These are phyloP conservation scores for Dasypus novemcinctus DNA, from an alignment of 2,113 vertebrate species.

Conservation along the genomic window DNA sequence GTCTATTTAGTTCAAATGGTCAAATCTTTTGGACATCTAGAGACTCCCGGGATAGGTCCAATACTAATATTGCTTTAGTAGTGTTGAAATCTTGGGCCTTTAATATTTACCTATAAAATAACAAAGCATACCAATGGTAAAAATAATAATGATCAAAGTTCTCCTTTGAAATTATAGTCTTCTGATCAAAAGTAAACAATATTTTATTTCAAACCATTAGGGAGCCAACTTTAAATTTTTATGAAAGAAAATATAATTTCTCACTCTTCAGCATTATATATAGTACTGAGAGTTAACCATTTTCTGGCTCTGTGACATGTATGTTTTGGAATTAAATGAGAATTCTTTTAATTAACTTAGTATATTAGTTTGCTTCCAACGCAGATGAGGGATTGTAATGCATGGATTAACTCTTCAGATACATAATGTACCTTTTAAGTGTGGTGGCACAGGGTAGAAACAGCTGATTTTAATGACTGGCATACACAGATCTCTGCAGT, in stretches of 20 bases:
- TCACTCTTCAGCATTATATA: background rate
- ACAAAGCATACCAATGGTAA: background rate
- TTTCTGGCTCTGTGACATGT: background rate
- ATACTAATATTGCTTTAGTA: constrained; percentile 8
- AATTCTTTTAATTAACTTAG: background rate
- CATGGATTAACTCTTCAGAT: background rate
- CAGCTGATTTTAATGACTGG: background rate
- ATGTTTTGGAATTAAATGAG: background rate
- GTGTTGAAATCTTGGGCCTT: background rate
- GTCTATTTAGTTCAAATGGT: background rate
- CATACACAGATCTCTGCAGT: background rate
- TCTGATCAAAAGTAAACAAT: background rate
- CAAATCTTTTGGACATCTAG: background rate
- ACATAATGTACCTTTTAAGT: background rate
- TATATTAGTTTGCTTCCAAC: constrained; percentile 18
- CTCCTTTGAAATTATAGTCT: constrained; percentile 10
- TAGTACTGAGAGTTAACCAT: background rate
- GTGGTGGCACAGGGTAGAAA: background rate
- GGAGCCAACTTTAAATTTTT: background rate
- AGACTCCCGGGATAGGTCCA: background rate
- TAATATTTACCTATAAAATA: background rate
- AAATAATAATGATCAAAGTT: background rate
- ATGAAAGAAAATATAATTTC: background rate
- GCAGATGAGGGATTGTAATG: background rate
- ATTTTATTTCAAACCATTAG: background rate